Evolutionary conservation across 2,888 invertebrate species (phyloP), one percentile per base, ranked within the genome.

Genomic region (Caenorhabditis afra): DNA sequence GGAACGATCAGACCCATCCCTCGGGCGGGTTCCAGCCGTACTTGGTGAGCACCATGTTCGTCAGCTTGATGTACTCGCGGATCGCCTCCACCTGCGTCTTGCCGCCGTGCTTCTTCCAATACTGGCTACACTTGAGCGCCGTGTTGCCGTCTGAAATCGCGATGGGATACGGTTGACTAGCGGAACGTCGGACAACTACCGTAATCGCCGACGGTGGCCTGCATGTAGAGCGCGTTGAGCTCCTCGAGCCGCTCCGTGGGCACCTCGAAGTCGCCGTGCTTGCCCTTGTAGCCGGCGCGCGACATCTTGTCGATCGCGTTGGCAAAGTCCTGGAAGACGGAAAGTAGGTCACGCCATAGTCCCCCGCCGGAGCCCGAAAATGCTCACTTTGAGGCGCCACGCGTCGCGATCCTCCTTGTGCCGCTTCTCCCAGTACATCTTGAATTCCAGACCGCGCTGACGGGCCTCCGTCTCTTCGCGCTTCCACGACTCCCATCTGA

Each of bases 21-120:
- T 77, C 75, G 14, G 86, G 85, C 18, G 87, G 87, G 61, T 87
- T 87, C 87, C 87, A 87, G 52, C 87, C 87, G 59, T 83, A 87
- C 16, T 81, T 81, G 61, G 87, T 86, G 47, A 87, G 47, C 18
- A 82, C 76, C 64, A 68, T 74, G 57, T 87, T 87, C 16, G 86
- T 81, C 18, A 80, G 74, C 29, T 81, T 81, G 53, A 87, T 87
- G 76, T 74, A 87, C 50, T 80, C 84, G 11, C 83, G 79, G 52
- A 86, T 87, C 16, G 84, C 82, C 16, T 86, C 85, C 44, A 84
- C 78, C 22, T 81, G 62, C 3, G 78, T 67, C 67, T 61, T 85
- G 44, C 84, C 84, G 16, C 49, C 66, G 37, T 67, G 77, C 52
- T 78, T 73, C 66, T 85, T 82, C 86, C 85, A 85, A 22, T 77